Evolutionary conservation across 1,140 invertebrate genomes (phyloP).

Genomic region (Macrobrachium rosenbergii): DNA sequence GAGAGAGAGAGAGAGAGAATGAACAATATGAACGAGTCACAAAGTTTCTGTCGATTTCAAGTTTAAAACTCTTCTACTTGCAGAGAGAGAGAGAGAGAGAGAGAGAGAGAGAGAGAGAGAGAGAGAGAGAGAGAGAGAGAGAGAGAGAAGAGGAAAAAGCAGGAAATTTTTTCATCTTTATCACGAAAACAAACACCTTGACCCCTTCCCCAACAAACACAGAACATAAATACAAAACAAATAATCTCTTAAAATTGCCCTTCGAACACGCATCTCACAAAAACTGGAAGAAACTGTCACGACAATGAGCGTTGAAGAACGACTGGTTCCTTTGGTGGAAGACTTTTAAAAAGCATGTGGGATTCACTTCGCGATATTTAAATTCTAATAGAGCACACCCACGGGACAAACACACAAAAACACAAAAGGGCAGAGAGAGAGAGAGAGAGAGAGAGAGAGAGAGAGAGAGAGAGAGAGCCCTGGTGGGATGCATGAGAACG

Average conservation of each 20-base stretch:
- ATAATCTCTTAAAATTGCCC: too few species aligned
- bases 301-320: background rate
- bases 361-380: too few species aligned
- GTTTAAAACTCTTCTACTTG: background rate
- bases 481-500: background rate
- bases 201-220: background rate
- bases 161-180: background rate
- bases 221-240: too few species aligned
- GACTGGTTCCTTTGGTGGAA: too few species aligned
- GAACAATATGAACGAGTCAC: background rate
- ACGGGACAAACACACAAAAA: background rate
- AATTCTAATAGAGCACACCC: too few species aligned
- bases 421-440: background rate
- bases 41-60: too few species aligned
- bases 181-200: too few species aligned
- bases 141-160: background rate
- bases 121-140: slow-evolving; percentile 20
- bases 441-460: slow-evolving; percentile 21
- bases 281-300: background rate
- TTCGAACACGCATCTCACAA: too few species aligned
- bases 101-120: slow-evolving; percentile 11
- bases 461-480: background rate
- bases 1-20: background rate
- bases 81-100: background rate
- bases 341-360: too few species aligned